These are phyloP conservation scores for Erythrocercus mccallii DNA, from an alignment of 2,113 vertebrate genomes.

Conservation along the genomic window DNA sequence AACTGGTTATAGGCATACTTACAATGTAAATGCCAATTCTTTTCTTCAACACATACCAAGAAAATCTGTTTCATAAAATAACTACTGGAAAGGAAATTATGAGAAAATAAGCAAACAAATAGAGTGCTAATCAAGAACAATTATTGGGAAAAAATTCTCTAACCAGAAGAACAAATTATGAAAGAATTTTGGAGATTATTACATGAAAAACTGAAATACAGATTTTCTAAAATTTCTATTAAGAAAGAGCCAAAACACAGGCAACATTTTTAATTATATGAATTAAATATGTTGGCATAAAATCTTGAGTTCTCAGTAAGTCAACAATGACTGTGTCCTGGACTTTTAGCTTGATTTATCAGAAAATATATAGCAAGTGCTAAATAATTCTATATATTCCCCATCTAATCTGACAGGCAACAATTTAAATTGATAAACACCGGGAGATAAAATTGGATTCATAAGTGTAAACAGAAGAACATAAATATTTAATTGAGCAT, in stretches of 20 bases:
- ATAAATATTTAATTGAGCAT: neutral
- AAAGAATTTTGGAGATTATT: neutral
- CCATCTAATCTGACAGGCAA: neutral
- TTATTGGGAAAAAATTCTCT: neutral
- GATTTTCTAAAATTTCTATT: neutral
- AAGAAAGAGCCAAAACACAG: neutral
- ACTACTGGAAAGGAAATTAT: neutral
- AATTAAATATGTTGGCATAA: neutral
- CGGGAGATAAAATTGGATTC: neutral
- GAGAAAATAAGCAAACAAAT: neutral
- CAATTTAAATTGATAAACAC: neutral
- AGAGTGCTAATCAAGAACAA: neutral
- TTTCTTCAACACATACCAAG: neutral
- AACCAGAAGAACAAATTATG: neutral
- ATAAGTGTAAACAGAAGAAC: neutral
- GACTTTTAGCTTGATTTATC: neutral
- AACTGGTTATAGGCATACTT: neutral
- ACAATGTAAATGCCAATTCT: neutral
- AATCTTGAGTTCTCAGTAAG: neutral
- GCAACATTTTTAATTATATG: neutral
- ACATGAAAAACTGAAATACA: fast-evolving
- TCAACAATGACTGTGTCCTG: fast-evolving
- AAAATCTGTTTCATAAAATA: neutral
- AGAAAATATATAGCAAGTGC: neutral
- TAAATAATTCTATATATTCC: neutral